A percentile compares a stretch with the other conserved stretches of the same genome.
Conservation (phyloP, 2,797 vertebrate genomes). For the Microhierax caerulescens region DNA sequence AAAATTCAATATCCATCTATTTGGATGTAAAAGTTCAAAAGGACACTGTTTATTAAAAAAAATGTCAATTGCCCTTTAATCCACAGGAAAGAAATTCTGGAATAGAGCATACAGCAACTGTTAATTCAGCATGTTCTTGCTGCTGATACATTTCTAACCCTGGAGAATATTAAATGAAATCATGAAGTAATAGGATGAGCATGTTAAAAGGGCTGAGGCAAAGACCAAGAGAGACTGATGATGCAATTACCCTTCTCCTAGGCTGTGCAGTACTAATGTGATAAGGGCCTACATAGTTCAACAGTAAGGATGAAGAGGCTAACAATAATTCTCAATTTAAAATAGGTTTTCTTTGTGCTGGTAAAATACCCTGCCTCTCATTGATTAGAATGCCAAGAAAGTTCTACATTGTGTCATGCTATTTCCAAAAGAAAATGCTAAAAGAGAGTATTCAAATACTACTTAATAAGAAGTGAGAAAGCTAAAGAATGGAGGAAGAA, state of each 20-base stretch:
- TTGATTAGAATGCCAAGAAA: conserved; percentile 43
- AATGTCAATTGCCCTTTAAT: neutral
- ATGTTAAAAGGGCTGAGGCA: conserved; percentile 45
- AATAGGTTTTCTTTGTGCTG: conserved; percentile 7
- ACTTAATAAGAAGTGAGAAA: conserved; percentile 37
- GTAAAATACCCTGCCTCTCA: conserved; percentile 11
- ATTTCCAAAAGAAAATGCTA: conserved; percentile 38
- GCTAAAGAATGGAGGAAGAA: neutral
- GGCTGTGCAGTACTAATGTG: neutral
- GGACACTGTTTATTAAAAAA: neutral
- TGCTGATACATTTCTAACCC: neutral
- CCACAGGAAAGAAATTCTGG: neutral
- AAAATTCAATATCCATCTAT: neutral
- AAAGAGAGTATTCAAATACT: neutral
- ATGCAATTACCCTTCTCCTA: conserved; percentile 43
- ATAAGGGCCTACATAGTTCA: conserved; percentile 43
- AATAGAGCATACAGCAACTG: neutral
- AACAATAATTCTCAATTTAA: conserved; percentile 54
- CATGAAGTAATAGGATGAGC: conserved; percentile 20
- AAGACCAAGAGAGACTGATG: conserved; percentile 43
- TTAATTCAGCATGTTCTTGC: conserved; percentile 9
- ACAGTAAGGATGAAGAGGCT: conserved; percentile 25
- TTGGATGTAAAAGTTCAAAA: neutral
- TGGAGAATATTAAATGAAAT: conserved; percentile 61
- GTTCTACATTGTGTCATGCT: neutral